Conservation (phyloP, 2,797 vertebrate genomes). For the Sternotherus odoratus region DNA sequence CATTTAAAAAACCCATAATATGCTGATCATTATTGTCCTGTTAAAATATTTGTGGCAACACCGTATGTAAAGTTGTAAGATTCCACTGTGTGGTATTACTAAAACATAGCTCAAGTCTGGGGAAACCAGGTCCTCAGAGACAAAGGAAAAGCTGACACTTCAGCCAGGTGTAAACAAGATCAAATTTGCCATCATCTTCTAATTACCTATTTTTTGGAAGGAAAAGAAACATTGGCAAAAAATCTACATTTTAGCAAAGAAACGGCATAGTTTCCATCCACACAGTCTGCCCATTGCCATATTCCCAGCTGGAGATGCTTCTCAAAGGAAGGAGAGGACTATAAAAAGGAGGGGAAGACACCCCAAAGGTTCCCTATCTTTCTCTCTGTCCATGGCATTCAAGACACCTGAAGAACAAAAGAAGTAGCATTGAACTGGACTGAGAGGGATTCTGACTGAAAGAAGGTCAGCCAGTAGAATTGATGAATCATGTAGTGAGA, state of each 20-base stretch:
- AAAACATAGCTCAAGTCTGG: background rate
- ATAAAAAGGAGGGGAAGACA: background rate
- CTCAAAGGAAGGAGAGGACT: background rate
- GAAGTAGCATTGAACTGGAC: background rate
- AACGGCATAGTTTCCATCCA: background rate
- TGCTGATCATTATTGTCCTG: background rate
- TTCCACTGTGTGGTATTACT: background rate
- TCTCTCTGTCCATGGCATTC: background rate
- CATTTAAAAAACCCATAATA: background rate
- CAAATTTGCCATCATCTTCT: background rate
- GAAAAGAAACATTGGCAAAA: background rate
- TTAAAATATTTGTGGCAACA: background rate
- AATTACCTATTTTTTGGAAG: background rate
- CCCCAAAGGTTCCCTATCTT: background rate
- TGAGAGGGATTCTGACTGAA: background rate
- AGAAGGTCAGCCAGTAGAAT: background rate
- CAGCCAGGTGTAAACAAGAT: background rate
- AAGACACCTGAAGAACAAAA: background rate
- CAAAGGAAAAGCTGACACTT: background rate
- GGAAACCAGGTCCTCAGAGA: background rate
- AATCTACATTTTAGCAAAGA: background rate
- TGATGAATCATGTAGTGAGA: background rate
- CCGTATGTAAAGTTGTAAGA: background rate
- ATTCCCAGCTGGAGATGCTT: background rate
- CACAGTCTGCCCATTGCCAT: background rate